Base-by-base conservation (phyloP, 2,888 invertebrate genomes). In the Dasysyrphus tricinctus region DNA sequence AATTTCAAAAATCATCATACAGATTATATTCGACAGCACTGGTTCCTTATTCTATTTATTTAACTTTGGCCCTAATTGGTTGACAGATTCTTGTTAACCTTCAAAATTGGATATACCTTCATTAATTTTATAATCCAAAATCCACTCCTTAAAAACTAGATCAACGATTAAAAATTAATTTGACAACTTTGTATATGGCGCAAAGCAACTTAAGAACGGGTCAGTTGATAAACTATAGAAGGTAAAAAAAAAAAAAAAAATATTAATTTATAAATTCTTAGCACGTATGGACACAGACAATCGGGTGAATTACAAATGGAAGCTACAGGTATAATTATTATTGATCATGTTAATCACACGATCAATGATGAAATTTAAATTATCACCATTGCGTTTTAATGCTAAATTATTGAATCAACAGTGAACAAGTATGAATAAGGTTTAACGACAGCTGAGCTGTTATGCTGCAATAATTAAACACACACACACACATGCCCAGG, bases 371-470 rank as follows among this genome's bases (percentile, higher is more conserved):
- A 67, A 76, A 75, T 63, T 29, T 19, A 32, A 42, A n/a, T 67
- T 44, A 44, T 47, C 54, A 14, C 32, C 32, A 54, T 54, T 19
- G 34, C 32, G 9, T 32, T 65, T 44, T 44, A 47, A 67, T 65
- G 75, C 56, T 65, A 65, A 76, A 44, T 67, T 57, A 57, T 42
- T 65, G n/a, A 34, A 47, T 75, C 65, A 75, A 75, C 65, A 75
- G n/a, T 42, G 39, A 49, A 34, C 12, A 11, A 42, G 14, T 6
- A 14, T 16, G 5, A n/a, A 42, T 56, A 54, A 65, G 63, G 34
- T 65, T 24, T 59, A 49, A 39, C 14, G 37, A 57, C 57, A 47
- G n/a, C 63, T 24, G 24, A 63, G 19, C 19, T 0, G 54, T 5
- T 34, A 16, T 16, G 16, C 8, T 47, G 16, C 6, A n/a, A 6